Evolutionary conservation across 2,797 vertebrate genomes (phyloP).

Genomic region (Hapalemur alaotrensis): DNA sequence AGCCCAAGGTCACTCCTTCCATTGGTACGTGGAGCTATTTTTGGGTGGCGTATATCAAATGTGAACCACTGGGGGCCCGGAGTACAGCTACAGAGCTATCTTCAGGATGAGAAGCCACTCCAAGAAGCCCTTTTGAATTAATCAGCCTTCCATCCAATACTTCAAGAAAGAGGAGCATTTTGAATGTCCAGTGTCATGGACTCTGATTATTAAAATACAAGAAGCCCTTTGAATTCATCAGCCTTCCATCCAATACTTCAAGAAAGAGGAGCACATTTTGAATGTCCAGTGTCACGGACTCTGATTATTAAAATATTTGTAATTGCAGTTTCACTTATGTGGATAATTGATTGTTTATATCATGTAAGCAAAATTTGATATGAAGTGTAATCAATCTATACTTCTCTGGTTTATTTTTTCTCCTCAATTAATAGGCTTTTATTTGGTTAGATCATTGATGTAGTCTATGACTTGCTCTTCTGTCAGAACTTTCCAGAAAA

Average conservation of each 20-base stretch:
- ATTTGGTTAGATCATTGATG: not conserved
- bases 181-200: not conserved
- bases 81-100: not conserved
- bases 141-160: not conserved
- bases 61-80: not conserved
- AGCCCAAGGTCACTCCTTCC: conserved; percentile 25
- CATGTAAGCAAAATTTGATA: not conserved
- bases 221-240: not conserved
- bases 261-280: not conserved
- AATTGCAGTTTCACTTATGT: not conserved
- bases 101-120: not conserved
- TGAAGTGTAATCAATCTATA: not conserved
- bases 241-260: not conserved
- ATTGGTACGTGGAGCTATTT: not conserved
- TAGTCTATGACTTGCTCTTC: not conserved
- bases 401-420: not conserved
- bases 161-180: not conserved
- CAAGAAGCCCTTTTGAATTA: not conserved
- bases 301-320: not conserved
- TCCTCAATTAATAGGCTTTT: not conserved
- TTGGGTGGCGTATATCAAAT: not conserved
- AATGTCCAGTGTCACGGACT: not conserved
- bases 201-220: not conserved
- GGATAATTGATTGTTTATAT: not conserved
- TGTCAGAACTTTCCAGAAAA: not conserved